A percentile compares a stretch with the other conserved stretches of the same genome.
Evolutionary conservation across 2,888 invertebrate species (phyloP).

Genomic region (Drosophila maculinotata): DNA sequence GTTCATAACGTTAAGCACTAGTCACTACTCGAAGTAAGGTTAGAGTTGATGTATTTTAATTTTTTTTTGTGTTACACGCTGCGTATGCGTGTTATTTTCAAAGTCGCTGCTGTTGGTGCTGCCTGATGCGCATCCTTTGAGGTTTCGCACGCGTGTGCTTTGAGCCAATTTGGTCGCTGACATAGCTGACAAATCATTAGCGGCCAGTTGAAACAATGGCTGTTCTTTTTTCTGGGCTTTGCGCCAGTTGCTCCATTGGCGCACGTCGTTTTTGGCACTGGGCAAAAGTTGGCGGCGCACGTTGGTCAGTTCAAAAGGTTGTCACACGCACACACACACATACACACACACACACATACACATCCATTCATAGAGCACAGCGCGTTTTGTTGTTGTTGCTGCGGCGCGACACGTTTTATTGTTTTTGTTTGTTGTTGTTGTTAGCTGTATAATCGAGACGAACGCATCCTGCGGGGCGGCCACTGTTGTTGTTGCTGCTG

Average conservation of each 20-base stretch:
- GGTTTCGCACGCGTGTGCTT: conserved; percentile 66
- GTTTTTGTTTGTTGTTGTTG: conserved; percentile 48
- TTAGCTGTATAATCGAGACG: conserved; percentile 85
- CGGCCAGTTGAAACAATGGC: conserved; percentile 66
- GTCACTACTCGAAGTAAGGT: conserved; percentile 36
- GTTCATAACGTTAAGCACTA: conserved; percentile 37
- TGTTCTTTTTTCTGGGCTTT: conserved; percentile 46
- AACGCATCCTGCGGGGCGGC: conserved; percentile 68
- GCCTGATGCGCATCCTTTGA: conserved; percentile 70
- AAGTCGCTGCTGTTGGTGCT: conserved; percentile 9
- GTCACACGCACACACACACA: conserved; percentile 30
- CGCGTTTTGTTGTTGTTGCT: conserved; percentile 58
- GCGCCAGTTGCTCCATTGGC: conserved; percentile 60
- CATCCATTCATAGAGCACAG: conserved; percentile 38
- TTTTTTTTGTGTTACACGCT: conserved; percentile 18
- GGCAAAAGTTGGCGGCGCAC: conserved; percentile 63
- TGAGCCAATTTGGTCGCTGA: conserved; percentile 47
- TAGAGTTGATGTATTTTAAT: conserved; percentile 23
- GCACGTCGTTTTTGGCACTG: conserved; percentile 60
- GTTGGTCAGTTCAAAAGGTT: conserved; percentile 66
- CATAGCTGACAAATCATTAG: conserved; percentile 66
- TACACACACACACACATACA: conserved; percentile 33
- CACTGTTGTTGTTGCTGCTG: conserved; percentile 52
- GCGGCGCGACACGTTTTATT: conserved; percentile 56
- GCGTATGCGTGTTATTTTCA: conserved; percentile 53